A percentile compares a stretch with the other conserved stretches of the same genome.
These are phyloP conservation scores for Hemiprocne comata DNA, from an alignment of 2,113 vertebrate species.

Conservation along the genomic window DNA sequence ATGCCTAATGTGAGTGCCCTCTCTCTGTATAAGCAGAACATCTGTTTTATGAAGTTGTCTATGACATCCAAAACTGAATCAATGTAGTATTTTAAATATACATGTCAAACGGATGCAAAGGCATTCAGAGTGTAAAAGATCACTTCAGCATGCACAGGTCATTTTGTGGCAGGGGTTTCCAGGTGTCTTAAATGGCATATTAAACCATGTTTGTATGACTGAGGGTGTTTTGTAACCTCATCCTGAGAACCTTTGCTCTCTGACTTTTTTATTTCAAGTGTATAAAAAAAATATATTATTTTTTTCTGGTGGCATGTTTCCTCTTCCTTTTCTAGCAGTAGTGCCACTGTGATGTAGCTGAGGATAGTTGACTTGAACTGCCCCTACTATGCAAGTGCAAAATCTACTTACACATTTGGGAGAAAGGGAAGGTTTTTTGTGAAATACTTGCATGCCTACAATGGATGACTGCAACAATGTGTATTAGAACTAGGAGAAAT, in stretches of 20 bases:
- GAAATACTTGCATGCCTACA: not conserved
- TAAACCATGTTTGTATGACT: not conserved
- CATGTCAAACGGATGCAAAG: not conserved
- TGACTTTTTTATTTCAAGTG: not conserved
- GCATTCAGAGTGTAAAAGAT: not conserved
- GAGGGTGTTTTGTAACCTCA: not conserved
- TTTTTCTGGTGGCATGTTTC: not conserved
- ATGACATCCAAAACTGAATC: not conserved
- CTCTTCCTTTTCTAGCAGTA: not conserved
- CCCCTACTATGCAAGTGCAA: not conserved
- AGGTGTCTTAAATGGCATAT: not conserved
- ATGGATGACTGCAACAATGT: not conserved
- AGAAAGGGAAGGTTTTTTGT: not conserved
- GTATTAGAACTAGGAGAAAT: not conserved
- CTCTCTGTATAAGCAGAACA: not conserved
- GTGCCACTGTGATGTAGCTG: not conserved
- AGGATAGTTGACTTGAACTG: not conserved
- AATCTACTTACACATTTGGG: not conserved
- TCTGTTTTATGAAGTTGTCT: not conserved
- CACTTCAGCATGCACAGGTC: accelerated
- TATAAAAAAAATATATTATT: not conserved
- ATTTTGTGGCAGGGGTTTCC: not conserved
- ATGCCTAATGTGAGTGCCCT: not conserved
- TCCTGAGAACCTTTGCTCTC: not conserved
- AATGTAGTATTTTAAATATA: not conserved